phyloP scores from a whole-genome alignment of 2,113 vertebrate genomes.

The Poicephalus gulielmi region DNA sequence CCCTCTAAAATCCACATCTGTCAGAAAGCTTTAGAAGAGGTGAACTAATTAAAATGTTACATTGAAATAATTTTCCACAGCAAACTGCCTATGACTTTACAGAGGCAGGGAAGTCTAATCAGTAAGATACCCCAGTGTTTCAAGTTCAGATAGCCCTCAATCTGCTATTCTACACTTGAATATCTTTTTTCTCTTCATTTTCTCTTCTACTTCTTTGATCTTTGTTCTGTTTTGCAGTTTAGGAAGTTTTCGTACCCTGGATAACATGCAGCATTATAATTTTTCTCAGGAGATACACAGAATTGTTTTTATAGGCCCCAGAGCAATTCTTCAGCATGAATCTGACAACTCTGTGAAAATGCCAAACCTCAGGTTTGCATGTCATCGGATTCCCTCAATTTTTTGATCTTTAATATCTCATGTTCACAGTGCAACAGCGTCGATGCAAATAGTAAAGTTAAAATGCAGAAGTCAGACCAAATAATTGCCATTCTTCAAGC shows the following conservation, averaged over 20 bases:
- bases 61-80: background rate
- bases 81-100: background rate
- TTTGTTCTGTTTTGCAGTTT: conserved; percentile 6
- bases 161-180: background rate
- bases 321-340: background rate
- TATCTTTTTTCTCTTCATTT: background rate
- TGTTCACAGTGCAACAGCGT: background rate
- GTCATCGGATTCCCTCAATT: background rate
- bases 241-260: background rate
- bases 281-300: background rate
- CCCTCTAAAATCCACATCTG: background rate
- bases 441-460: background rate
- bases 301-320: background rate
- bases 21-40: conserved; percentile 9
- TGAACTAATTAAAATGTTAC: conserved; percentile 32
- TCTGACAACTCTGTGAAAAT: background rate
- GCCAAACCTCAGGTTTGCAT: background rate
- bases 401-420: background rate
- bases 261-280: background rate
- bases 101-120: background rate
- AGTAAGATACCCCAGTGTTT: background rate
- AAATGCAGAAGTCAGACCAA: background rate
- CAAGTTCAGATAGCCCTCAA: background rate
- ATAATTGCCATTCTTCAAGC: background rate
- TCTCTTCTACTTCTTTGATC: conserved; percentile 10